Evolutionary conservation across 2,888 invertebrate species (phyloP).

Genomic region (Globia sparganii): DNA sequence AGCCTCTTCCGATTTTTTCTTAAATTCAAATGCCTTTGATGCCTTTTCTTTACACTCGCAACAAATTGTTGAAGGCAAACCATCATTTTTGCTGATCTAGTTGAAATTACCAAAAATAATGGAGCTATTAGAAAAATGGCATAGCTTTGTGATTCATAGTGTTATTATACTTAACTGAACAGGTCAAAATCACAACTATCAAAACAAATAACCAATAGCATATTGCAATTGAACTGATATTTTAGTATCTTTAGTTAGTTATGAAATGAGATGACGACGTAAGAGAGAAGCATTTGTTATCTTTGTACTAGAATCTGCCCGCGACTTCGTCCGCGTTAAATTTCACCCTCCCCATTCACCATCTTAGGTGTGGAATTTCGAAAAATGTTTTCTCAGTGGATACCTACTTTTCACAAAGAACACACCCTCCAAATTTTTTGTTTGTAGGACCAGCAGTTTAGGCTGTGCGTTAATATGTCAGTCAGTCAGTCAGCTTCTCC

Average conservation of each 20-base stretch:
- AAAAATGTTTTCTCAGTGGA: too few species aligned
- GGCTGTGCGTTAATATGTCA: too few species aligned
- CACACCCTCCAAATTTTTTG: too few species aligned
- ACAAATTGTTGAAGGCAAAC: constrained; percentile 84
- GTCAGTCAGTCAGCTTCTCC: too few species aligned
- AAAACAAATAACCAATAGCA: not conserved
- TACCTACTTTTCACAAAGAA: too few species aligned
- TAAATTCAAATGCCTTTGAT: constrained; percentile 82
- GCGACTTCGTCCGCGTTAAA: too few species aligned
- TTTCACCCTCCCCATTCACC: too few species aligned
- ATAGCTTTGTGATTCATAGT: not conserved
- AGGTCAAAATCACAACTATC: not conserved
- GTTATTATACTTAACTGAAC: not conserved
- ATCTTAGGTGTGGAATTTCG: too few species aligned
- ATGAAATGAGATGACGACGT: not conserved
- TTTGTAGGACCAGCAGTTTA: too few species aligned
- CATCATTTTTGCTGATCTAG: constrained; percentile 84
- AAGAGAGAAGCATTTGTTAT: not conserved
- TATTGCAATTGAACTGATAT: not conserved
- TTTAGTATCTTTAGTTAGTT: not conserved
- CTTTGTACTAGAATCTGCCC: too few species aligned
- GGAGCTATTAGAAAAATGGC: not conserved
- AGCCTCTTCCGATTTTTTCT: constrained; percentile 81
- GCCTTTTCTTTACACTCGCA: constrained; percentile 82
- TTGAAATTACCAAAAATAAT: constrained; percentile 25